A percentile compares a stretch with the other conserved stretches of the same genome.
Conservation (phyloP, 2,888 invertebrate species). For the Cephus sareptanus region DNA sequence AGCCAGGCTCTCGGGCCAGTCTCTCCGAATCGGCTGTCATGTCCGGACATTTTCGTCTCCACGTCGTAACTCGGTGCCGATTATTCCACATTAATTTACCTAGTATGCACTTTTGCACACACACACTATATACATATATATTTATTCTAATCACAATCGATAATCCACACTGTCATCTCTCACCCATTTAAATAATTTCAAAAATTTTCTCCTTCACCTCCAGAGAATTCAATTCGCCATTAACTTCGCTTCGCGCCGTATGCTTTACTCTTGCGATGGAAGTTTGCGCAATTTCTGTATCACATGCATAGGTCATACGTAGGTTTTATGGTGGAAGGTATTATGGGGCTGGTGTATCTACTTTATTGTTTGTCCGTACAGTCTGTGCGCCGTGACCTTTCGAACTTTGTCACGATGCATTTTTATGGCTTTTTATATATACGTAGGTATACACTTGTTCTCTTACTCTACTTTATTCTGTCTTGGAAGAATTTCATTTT, state of each 20-base stretch:
- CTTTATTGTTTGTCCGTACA: neutral
- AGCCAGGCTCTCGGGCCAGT: constrained; percentile 9
- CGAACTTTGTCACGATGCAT: neutral
- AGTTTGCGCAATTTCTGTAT: neutral
- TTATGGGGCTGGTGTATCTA: neutral
- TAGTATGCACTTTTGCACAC: neutral
- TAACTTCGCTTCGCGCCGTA: neutral
- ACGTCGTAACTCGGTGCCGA: neutral
- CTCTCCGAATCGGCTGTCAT: constrained; percentile 21
- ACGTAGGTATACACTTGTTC: neutral
- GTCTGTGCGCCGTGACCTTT: neutral
- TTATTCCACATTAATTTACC: neutral
- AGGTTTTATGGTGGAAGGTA: neutral
- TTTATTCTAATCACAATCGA: neutral
- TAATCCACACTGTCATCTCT: neutral
- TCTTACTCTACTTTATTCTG: neutral
- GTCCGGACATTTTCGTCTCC: constrained; percentile 8
- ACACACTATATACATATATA: neutral
- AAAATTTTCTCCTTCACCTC: neutral
- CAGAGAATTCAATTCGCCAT: neutral
- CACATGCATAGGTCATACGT: neutral
- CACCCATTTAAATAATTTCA: neutral
- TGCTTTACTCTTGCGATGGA: neutral
- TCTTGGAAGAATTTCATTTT: no score
- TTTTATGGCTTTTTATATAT: neutral